Conservation (phyloP, 2,888 invertebrate species). For the Caenorhabditis becei region DNA sequence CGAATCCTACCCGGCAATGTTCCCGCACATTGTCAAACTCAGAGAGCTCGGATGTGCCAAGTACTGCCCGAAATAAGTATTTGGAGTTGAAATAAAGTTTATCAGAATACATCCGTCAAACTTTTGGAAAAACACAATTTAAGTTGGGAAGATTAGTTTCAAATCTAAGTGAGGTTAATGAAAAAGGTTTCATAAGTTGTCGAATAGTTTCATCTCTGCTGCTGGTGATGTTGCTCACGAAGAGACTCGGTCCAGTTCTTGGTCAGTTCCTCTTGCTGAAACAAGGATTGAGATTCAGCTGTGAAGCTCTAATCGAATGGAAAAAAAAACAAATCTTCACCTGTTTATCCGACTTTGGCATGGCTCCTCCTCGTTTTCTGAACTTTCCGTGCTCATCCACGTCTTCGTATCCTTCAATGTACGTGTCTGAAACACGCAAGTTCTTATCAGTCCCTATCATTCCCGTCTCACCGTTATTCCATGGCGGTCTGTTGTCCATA, state of each 20-base stretch:
- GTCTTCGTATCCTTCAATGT: conserved; percentile 76
- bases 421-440: conserved; percentile 67
- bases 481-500: conserved; percentile 65
- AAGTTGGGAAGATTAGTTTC: too few relatives aligned
- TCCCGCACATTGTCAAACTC: conserved; percentile 13
- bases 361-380: conserved; percentile 44
- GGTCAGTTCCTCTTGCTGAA: conserved; percentile 62
- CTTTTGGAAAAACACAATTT: background rate
- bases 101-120: background rate
- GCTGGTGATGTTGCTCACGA: conserved; percentile 53
- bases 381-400: conserved; percentile 74
- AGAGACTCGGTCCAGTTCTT: conserved; percentile 61
- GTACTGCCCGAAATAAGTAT: conserved; percentile 2
- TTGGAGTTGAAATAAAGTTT: background rate
- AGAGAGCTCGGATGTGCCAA: conserved; percentile 16
- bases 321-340: too few relatives aligned
- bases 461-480: conserved; percentile 60
- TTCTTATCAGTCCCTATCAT: too few relatives aligned
- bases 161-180: too few relatives aligned
- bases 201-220: conserved; percentile 9
- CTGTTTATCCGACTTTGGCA: conserved; percentile 49
- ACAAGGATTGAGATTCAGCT: too few relatives aligned
- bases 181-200: too few relatives aligned
- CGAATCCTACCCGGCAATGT: conserved; percentile 15
- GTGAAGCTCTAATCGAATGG: too few relatives aligned